Evolutionary conservation across 2,888 invertebrate species (phyloP).

Genomic region (Andrena marginata): DNA sequence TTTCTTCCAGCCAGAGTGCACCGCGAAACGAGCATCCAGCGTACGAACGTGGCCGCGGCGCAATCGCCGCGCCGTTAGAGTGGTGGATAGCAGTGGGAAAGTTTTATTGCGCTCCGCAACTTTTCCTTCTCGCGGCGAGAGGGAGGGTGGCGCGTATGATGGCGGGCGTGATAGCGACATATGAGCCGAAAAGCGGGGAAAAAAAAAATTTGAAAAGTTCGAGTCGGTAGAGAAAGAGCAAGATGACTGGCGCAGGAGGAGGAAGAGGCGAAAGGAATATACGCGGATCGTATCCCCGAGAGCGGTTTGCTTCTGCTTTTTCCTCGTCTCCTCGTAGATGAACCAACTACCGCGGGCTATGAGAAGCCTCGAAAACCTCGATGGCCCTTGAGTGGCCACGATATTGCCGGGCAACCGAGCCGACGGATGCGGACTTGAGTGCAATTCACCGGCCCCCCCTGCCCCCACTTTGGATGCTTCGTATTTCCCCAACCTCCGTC

Average conservation of each 20-base stretch:
- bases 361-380: constrained; percentile 83
- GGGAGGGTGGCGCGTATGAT: constrained; percentile 54
- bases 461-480: constrained; percentile 60
- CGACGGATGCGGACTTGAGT: constrained; percentile 81
- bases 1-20: background rate
- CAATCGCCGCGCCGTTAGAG: constrained; percentile 51
- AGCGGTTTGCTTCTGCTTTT: constrained; percentile 71
- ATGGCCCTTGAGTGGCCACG: constrained; percentile 84
- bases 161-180: constrained; percentile 65
- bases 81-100: constrained; percentile 50
- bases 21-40: constrained; percentile 27
- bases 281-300: constrained; percentile 58
- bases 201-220: constrained; percentile 56
- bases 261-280: constrained; percentile 71
- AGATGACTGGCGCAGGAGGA: constrained; percentile 45
- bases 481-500: constrained; percentile 66
- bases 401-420: constrained; percentile 82
- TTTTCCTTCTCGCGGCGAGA: constrained; percentile 64
- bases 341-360: constrained; percentile 76
- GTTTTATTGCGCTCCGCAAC: constrained; percentile 70
- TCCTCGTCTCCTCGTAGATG: constrained; percentile 74
- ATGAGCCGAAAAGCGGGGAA: constrained; percentile 57
- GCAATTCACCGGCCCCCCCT: constrained; percentile 76
- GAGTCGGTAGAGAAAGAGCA: constrained; percentile 48
- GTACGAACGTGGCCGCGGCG: constrained; percentile 36